Base-by-base conservation (phyloP, 2,888 invertebrate genomes). In the Thymelicus lineola region DNA sequence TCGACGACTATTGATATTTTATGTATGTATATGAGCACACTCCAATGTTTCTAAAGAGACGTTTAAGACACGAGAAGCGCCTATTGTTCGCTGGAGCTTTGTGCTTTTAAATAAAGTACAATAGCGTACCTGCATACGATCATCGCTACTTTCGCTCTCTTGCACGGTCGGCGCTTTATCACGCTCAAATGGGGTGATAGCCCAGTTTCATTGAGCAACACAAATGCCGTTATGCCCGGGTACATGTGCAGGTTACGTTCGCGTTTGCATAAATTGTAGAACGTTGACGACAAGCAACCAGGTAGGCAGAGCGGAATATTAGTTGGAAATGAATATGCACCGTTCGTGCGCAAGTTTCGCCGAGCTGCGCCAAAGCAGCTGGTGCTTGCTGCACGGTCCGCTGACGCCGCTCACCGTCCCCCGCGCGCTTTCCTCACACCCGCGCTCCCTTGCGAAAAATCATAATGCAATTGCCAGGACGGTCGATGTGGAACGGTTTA, bases 381-480 rank as follows among this genome's bases (percentile, higher is more conserved):
- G 88, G 87, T 85, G 88, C 38, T 63, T 53, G 63, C 88, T 87
- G 89, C 91, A 92, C 92, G 92, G 85, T 92, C 85, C 86, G 91
- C 87, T 91, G 92, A 80, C 86, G 81, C 77, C 82, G 81, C 77
- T 79, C 80, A 77, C 85, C 85, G 72, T 79, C 82, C 73, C 80
- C 83, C 82, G 86, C 89, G 82, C 87, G 58, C 68, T 74, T 42
- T 72, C 73, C 75, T 71, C 78, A 72, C 82, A 76, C 88, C 86
- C 91, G 88, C 87, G 87, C 86, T 87, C 89, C 92, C 91, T 91
- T 93, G 92, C 93, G 92, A 92, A 92, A 93, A 92, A 91, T 88
- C 88, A 91, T 92, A 92, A 92, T 92, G 93, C 93, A 93, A 93
- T 91, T 90, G 91, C 87, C 91, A 68, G 92, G 91, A 90, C 91